A percentile compares a stretch with the other conserved stretches of the same genome.
Evolutionary conservation across 2,113 vertebrate genomes (phyloP).

Genomic region (Phyllostomus hastatus): DNA sequence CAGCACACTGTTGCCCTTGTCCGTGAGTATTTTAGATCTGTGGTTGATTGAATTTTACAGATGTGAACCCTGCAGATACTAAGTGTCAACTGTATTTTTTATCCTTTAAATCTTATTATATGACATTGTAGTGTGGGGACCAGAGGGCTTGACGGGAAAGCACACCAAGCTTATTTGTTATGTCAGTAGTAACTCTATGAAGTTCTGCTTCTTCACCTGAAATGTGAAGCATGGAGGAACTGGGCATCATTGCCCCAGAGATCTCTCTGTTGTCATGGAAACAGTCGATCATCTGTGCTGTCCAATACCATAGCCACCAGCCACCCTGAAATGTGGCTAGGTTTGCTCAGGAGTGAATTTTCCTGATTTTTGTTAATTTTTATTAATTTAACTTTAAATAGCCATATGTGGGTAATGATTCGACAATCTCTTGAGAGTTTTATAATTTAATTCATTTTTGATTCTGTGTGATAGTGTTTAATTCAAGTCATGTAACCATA

Average conservation of each 20-base stretch:
- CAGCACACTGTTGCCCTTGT: too few relatives aligned
- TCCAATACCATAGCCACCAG: not conserved
- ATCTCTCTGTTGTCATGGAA: not conserved
- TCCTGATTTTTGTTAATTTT: slow-evolving; percentile 5
- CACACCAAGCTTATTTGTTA: not conserved
- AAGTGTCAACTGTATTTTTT: not conserved
- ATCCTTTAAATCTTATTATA: not conserved
- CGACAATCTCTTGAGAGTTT: not conserved
- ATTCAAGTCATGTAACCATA: not conserved
- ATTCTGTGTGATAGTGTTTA: not conserved
- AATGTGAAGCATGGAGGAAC: not conserved
- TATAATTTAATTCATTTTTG: not conserved
- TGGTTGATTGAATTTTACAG: not conserved
- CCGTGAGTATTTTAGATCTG: not conserved
- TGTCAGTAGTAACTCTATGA: not conserved
- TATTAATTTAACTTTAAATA: not conserved
- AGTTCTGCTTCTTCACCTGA: not conserved
- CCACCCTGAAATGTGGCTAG: not conserved
- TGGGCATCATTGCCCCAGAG: too few relatives aligned
- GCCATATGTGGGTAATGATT: not conserved
- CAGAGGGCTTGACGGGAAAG: not conserved
- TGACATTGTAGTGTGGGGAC: not conserved
- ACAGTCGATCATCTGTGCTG: not conserved
- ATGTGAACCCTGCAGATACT: too few relatives aligned
- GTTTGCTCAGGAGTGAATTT: not conserved